phyloP scores from a whole-genome alignment of 2,888 invertebrate genomes.

The Tipula vernalis region DNA sequence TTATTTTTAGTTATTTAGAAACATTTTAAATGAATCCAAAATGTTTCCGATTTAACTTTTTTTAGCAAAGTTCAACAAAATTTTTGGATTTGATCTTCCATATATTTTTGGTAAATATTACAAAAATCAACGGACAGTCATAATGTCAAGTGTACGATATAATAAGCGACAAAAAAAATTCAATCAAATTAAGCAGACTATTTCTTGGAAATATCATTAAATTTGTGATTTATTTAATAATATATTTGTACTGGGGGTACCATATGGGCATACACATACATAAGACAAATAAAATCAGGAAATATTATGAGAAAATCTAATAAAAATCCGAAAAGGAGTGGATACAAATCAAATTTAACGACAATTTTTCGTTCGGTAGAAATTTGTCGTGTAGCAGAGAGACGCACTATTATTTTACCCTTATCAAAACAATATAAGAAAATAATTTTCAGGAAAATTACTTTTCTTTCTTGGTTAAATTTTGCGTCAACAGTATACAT shows the following conservation, averaged over 20 bases:
- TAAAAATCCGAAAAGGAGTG: neutral
- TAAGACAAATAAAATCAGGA: neutral
- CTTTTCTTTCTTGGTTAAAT: neutral
- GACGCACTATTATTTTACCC: neutral
- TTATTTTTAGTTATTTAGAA: too few relatives aligned
- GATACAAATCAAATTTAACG: neutral
- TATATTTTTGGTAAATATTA: too few relatives aligned
- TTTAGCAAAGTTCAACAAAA: too few relatives aligned
- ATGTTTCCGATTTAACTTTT: too few relatives aligned
- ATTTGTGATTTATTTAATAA: neutral
- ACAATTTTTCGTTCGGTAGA: neutral
- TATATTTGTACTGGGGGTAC: neutral
- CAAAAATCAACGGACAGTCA: too few relatives aligned
- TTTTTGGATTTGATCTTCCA: too few relatives aligned
- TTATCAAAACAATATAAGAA: neutral
- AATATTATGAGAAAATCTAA: neutral
- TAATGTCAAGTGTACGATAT: neutral
- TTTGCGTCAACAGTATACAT: neutral
- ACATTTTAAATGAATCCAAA: too few relatives aligned
- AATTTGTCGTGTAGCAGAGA: too few relatives aligned
- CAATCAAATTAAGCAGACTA: neutral
- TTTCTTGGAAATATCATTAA: neutral
- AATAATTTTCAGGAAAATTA: neutral
- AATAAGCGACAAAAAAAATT: neutral
- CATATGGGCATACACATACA: neutral